Evolutionary conservation across 2,113 vertebrate genomes (phyloP).

Genomic region (Gopherus evgoodei): DNA sequence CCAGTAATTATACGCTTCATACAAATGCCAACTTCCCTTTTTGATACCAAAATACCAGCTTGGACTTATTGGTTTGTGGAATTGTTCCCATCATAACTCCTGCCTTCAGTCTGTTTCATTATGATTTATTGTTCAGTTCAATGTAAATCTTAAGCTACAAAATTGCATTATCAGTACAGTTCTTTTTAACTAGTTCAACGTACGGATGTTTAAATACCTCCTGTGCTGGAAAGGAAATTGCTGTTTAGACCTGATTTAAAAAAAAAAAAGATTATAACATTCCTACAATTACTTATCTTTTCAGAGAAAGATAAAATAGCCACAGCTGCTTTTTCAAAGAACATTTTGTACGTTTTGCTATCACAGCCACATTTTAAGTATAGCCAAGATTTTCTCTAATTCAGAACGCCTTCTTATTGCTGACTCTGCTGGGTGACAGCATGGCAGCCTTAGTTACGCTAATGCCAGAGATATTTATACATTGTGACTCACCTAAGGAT

Average conservation of each 20-base stretch:
- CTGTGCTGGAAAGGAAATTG: slow-evolving; percentile 26
- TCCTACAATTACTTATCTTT: slow-evolving; percentile 71
- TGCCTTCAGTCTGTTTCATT: slow-evolving; percentile 41
- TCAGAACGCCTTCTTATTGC: slow-evolving; percentile 43
- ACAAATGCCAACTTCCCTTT: neutral
- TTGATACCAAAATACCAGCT: neutral
- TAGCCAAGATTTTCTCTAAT: slow-evolving; percentile 44
- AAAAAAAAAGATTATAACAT: slow-evolving; percentile 49
- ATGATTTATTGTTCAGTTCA: slow-evolving; percentile 5
- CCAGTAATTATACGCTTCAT: neutral
- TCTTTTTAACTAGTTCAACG: slow-evolving; percentile 61
- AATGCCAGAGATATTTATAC: slow-evolving; percentile 39
- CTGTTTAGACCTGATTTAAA: slow-evolving; percentile 24
- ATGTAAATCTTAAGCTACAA: slow-evolving; percentile 28
- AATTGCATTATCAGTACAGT: slow-evolving; percentile 44
- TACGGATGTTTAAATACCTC: slow-evolving; percentile 63
- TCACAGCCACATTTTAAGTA: slow-evolving; percentile 42
- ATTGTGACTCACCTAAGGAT: slow-evolving; percentile 29
- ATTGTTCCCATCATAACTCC: slow-evolving; percentile 24
- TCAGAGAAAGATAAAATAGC: slow-evolving; percentile 45
- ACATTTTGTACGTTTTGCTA: slow-evolving; percentile 29
- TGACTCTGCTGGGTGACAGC: neutral
- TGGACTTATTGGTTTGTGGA: accelerated
- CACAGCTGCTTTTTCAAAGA: slow-evolving; percentile 68
- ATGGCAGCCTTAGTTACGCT: neutral